These are phyloP conservation scores for Pipistrellus pipistrellus DNA, from an alignment of 2,797 vertebrate genomes.

Conservation along the genomic window DNA sequence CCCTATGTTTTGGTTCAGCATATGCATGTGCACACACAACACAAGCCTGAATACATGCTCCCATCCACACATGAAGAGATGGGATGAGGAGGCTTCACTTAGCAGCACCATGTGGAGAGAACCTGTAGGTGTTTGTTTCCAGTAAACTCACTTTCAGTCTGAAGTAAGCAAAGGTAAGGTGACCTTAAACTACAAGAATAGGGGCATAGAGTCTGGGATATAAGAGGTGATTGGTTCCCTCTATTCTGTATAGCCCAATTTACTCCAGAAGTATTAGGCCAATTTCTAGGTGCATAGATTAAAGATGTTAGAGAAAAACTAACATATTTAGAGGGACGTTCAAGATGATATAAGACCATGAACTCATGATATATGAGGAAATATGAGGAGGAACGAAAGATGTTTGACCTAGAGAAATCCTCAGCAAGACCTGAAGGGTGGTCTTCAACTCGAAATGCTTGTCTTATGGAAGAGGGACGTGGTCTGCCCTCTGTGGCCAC, in stretches of 20 bases:
- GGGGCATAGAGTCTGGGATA: background rate
- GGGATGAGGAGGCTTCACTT: background rate
- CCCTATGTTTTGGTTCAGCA: background rate
- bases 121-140: background rate
- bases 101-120: background rate
- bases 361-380: background rate
- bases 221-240: background rate
- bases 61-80: background rate
- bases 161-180: conserved; percentile 18
- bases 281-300: background rate
- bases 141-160: background rate
- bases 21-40: rapidly evolving
- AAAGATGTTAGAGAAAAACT: background rate
- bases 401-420: background rate
- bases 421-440: background rate
- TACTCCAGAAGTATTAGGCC: background rate
- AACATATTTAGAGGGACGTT: background rate
- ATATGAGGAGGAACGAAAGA: background rate
- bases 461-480: background rate
- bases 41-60: background rate
- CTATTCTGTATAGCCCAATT: background rate
- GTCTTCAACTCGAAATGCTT: background rate
- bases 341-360: background rate
- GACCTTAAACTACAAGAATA: background rate
- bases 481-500: background rate